Conservation (phyloP, 2,888 invertebrate genomes). For the Tiliacea aurago region DNA sequence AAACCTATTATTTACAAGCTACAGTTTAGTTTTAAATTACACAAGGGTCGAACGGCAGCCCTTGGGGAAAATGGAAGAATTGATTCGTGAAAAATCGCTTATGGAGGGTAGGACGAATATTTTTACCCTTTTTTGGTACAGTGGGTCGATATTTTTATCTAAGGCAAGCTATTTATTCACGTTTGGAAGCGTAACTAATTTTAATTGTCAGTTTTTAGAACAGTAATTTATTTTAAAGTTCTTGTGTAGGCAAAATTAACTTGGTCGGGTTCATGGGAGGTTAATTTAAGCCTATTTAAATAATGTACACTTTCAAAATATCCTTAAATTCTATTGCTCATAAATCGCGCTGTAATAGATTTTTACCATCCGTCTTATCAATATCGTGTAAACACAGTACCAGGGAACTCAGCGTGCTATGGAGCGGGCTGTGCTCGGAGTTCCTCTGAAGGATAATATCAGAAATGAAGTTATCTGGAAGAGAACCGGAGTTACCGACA, state of each 20-base stretch:
- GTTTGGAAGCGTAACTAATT: constrained; percentile 32
- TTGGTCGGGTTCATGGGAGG: not conserved
- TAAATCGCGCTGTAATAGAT: no score
- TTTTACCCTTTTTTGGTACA: constrained; percentile 51
- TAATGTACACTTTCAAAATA: not conserved
- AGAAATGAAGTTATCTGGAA: no score
- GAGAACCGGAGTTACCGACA: no score
- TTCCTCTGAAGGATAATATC: no score
- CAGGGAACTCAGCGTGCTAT: no score
- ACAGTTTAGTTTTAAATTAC: constrained; percentile 49
- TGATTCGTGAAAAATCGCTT: constrained; percentile 62
- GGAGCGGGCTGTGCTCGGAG: no score
- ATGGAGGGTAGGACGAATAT: constrained; percentile 40
- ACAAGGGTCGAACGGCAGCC: constrained; percentile 23
- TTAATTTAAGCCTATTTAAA: not conserved
- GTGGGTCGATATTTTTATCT: constrained; percentile 34
- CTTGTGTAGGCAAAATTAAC: not conserved
- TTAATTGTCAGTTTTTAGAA: constrained; percentile 12
- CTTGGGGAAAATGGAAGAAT: constrained; percentile 46
- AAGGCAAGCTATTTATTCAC: constrained; percentile 34
- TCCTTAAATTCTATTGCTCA: not conserved
- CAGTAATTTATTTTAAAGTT: not conserved
- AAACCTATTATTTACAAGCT: constrained; percentile 9
- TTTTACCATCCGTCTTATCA: no score
- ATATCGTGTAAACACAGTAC: no score